A percentile compares a stretch with the other conserved stretches of the same genome.
Evolutionary conservation across 2,888 invertebrate genomes (phyloP).

Genomic region (Epinotia demarniana): DNA sequence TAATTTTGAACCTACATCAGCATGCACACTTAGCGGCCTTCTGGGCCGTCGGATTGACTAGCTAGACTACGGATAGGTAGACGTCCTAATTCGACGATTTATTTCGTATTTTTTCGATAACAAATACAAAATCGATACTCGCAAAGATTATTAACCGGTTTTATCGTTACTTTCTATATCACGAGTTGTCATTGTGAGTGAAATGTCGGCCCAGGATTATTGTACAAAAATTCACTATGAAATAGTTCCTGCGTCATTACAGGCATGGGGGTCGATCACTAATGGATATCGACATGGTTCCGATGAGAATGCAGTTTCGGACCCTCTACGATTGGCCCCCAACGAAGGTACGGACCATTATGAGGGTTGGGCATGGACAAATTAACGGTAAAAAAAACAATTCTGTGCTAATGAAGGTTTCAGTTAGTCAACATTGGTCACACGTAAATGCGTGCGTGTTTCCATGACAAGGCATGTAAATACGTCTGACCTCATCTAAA

Average conservation of each 20-base stretch:
- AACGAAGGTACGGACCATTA: slow-evolving; percentile 26
- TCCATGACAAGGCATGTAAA: slow-evolving; percentile 1
- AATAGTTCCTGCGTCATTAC: slow-evolving; percentile 56
- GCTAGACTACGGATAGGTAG: too few relatives aligned
- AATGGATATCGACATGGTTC: slow-evolving; percentile 67
- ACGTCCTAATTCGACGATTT: too few relatives aligned
- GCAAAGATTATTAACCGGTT: neutral
- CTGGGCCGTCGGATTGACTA: too few relatives aligned
- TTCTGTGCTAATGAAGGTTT: slow-evolving; percentile 19
- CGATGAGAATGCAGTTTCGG: slow-evolving; percentile 67
- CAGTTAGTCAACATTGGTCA: slow-evolving; percentile 29
- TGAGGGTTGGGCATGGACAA: slow-evolving; percentile 20
- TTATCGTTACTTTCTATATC: neutral
- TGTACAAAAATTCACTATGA: slow-evolving; percentile 56
- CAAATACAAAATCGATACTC: too few relatives aligned
- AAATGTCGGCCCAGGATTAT: neutral
- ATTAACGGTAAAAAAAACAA: slow-evolving; percentile 29
- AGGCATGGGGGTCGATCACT: slow-evolving; percentile 50
- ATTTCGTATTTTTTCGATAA: too few relatives aligned
- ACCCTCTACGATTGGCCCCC: slow-evolving; percentile 54
- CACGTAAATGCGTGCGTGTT: slow-evolving; percentile 8
- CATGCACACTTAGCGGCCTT: too few relatives aligned
- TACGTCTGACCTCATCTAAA: too few relatives aligned
- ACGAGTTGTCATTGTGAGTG: neutral
- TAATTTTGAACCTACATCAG: too few relatives aligned